phyloP scores from a whole-genome alignment of 1,140 invertebrate species.

The Pogonomyrmex californicus region DNA sequence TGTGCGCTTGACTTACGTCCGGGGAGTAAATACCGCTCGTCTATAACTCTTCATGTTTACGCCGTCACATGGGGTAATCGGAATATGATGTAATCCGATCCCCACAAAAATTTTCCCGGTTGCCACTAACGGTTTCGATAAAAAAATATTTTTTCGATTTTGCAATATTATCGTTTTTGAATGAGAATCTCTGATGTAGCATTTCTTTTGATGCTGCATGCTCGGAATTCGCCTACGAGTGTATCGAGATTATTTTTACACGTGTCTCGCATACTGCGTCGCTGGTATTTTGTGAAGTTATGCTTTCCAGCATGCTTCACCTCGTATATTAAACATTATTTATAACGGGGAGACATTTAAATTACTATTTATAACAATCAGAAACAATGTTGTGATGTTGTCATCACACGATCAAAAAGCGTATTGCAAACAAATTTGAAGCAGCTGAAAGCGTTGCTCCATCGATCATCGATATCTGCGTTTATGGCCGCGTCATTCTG shows the following conservation, averaged over 20 bases:
- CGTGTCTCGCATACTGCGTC: constrained; percentile 42
- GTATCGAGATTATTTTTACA: constrained; percentile 60
- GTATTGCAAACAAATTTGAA: neutral
- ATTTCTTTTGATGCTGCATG: neutral
- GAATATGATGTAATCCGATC: neutral
- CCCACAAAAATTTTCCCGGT: neutral
- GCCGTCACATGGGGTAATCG: neutral
- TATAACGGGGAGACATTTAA: neutral
- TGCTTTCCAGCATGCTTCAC: neutral
- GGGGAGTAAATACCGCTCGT: neutral
- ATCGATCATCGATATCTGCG: constrained; percentile 26
- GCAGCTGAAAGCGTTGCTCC: neutral
- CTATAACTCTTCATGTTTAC: neutral
- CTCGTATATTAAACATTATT: neutral
- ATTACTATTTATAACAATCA: constrained; percentile 4
- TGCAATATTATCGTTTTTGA: neutral
- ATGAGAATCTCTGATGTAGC: neutral
- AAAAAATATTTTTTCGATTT: neutral
- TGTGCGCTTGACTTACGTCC: constrained; percentile 30
- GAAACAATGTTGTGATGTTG: neutral
- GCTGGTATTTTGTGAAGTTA: constrained; percentile 19
- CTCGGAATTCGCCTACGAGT: neutral
- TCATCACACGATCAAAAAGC: neutral
- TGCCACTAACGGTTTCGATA: neutral
- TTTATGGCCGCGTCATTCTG: neutral